Evolutionary conservation across 2,797 vertebrate genomes (phyloP).

Genomic region (Lophius americanus): DNA sequence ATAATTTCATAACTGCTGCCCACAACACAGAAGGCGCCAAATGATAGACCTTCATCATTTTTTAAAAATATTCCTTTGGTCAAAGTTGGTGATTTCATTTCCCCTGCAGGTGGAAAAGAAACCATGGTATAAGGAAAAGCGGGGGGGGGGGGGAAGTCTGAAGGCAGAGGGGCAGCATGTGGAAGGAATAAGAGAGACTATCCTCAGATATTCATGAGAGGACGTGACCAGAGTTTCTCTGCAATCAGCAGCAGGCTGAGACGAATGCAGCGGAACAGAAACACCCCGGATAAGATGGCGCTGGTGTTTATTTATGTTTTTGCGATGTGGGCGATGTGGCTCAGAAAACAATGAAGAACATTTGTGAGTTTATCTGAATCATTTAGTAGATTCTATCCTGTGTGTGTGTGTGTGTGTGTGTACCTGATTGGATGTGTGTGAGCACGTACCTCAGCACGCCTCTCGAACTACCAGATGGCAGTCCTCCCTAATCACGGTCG

Average conservation of each 20-base stretch:
- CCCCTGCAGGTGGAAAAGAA: neutral
- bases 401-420: neutral
- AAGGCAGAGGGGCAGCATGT: conserved; percentile 13
- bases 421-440: conserved; percentile 4
- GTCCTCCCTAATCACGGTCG: conserved; percentile 57
- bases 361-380: conserved; percentile 19
- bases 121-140: neutral
- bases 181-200: neutral
- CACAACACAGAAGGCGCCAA: neutral
- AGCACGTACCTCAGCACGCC: conserved; percentile 34
- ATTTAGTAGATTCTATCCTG: conserved; percentile 33
- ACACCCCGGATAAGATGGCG: neutral
- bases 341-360: conserved; percentile 3
- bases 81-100: conserved; percentile 9
- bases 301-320: neutral
- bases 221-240: neutral
- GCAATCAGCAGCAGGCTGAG: neutral
- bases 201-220: conserved; percentile 4
- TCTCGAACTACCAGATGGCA: conserved; percentile 67
- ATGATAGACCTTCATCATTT: too few relatives aligned
- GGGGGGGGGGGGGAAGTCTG: conserved; percentile 6
- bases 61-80: neutral
- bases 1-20: neutral
- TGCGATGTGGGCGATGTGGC: neutral
- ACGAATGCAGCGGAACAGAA: neutral